A percentile compares a stretch with the other conserved stretches of the same genome.
phyloP scores from a whole-genome alignment of 2,888 invertebrate genomes.

The Ormyrus nitidulus region DNA sequence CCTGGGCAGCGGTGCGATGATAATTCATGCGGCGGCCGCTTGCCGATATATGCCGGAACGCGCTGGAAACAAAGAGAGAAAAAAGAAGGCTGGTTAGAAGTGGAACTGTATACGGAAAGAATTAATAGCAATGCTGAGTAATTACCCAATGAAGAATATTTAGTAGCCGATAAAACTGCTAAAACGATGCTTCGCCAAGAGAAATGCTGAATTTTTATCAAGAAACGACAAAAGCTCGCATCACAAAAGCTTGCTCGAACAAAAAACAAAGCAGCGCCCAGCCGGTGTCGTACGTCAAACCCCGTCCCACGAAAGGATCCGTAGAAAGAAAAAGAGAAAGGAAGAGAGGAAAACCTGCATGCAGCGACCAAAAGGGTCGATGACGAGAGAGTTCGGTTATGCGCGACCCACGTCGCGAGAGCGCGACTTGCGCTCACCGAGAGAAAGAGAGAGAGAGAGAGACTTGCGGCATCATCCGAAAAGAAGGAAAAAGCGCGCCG shows the following conservation, averaged over 20 bases:
- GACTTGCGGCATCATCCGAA: constrained; percentile 67
- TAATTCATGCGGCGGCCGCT: constrained; percentile 21
- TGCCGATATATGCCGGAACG: neutral
- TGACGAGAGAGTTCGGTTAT: constrained; percentile 74
- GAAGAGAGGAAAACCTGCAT: neutral
- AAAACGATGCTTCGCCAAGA: too few relatives aligned
- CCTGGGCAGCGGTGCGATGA: constrained; percentile 21
- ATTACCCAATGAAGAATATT: too few relatives aligned
- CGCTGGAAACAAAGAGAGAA: neutral
- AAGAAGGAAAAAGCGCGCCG: too few relatives aligned
- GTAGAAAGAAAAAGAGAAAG: constrained; percentile 16
- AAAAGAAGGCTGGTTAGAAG: too few relatives aligned
- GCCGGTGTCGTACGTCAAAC: too few relatives aligned
- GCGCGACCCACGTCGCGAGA: constrained; percentile 68
- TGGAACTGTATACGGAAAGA: too few relatives aligned
- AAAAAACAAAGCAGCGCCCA: neutral
- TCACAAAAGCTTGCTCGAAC: neutral
- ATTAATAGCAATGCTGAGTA: too few relatives aligned
- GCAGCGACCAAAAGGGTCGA: constrained; percentile 71
- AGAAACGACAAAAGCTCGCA: too few relatives aligned
- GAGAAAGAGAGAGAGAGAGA: too few relatives aligned
- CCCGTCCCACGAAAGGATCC: neutral
- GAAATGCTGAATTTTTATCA: too few relatives aligned
- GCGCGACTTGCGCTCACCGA: too few relatives aligned
- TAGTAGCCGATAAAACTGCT: too few relatives aligned